Conservation (phyloP, 92 coral and sea anemone species). For the Blastomussa wellsi region DNA sequence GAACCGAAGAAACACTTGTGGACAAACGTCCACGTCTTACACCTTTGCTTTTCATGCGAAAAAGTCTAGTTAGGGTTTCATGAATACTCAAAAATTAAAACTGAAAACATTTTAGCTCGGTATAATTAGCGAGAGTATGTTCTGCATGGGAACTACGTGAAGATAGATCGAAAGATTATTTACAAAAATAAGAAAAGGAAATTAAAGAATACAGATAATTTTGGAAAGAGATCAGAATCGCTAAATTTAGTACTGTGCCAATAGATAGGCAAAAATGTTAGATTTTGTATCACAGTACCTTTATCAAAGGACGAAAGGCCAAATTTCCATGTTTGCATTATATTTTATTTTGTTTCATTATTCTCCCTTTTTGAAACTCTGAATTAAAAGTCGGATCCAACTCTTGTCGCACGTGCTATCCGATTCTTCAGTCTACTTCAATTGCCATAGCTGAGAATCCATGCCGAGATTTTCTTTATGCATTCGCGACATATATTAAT, state of each 20-base stretch:
- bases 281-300: not conserved
- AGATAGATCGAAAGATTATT: conserved; percentile 7
- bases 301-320: not conserved
- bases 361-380: not conserved
- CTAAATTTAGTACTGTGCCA: not conserved
- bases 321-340: not conserved
- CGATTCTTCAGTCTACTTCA: not conserved
- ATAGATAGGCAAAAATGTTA: not conserved
- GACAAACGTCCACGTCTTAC: not conserved
- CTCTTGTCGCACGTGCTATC: not conserved
- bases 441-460: not conserved
- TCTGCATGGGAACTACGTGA: conserved; percentile 1
- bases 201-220: conserved; percentile 10
- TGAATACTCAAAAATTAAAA: conserved; percentile 1
- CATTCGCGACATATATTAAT: not conserved
- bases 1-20: not conserved
- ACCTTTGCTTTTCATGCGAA: not conserved
- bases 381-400: not conserved
- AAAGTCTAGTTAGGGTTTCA: not conserved
- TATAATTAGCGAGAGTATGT: not conserved
- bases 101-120: too few species aligned
- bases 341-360: not conserved
- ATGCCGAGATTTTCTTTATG: not conserved
- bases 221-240: not conserved
- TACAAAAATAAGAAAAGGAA: not conserved